These are phyloP conservation scores for Tamias sibiricus DNA, from an alignment of 2,113 vertebrate species.

Conservation along the genomic window DNA sequence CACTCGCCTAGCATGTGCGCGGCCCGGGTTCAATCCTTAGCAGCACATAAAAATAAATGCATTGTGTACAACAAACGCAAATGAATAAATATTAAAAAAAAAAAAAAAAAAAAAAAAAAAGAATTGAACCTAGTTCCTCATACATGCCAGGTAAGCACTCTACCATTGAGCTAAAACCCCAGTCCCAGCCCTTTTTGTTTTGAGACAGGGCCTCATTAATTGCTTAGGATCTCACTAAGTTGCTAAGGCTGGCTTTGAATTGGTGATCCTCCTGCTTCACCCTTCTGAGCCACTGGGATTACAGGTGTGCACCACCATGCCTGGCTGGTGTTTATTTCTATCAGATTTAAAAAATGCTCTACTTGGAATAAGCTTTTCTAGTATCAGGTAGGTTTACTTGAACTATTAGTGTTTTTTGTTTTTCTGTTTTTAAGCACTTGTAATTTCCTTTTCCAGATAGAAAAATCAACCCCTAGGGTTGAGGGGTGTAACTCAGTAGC, in stretches of 20 bases:
- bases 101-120: too few species aligned
- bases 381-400: not conserved
- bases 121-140: too few species aligned
- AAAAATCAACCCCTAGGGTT: not conserved
- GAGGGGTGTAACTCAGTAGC: not conserved
- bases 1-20: too few species aligned
- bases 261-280: not conserved
- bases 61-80: too few species aligned
- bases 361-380: slow-evolving; percentile 15
- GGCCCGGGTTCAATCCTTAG: too few species aligned
- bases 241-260: not conserved
- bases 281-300: not conserved
- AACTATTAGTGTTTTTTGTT: not conserved
- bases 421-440: not conserved
- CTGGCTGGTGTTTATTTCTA: not conserved
- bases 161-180: too few species aligned
- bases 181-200: not conserved
- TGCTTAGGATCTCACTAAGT: not conserved
- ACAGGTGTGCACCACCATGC: not conserved
- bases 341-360: not conserved
- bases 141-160: too few species aligned
- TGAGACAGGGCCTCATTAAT: not conserved
- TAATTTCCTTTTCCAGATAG: slow-evolving; percentile 7
- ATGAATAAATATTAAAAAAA: too few species aligned
- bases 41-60: too few species aligned